phyloP scores from a whole-genome alignment of 2,797 vertebrate genomes.

The Poecilia gillii region DNA sequence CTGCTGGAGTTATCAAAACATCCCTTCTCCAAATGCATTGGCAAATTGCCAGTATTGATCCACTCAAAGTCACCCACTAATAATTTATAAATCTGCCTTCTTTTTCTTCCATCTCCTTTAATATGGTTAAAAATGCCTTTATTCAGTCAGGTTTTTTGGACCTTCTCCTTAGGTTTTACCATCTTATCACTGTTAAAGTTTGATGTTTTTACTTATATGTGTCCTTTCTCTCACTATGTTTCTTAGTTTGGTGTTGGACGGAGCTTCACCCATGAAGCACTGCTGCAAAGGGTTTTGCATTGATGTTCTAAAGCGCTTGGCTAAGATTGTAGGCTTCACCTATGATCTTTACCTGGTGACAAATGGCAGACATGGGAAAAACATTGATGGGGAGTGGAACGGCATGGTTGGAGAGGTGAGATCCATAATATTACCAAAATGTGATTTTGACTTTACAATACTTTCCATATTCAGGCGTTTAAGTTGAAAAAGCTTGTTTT shows the following conservation, averaged over 20 bases:
- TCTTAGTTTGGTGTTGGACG: conserved; percentile 75
- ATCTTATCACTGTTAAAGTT: too few relatives aligned
- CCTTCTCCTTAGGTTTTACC: not conserved
- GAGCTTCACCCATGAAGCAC: conserved; percentile 84
- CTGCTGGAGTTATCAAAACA: conserved; percentile 18
- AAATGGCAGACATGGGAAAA: conserved; percentile 94
- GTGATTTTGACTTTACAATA: not conserved
- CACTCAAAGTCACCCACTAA: conserved; percentile 1
- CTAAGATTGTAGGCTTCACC: conserved; percentile 92
- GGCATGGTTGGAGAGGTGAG: conserved; percentile 96
- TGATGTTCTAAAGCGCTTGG: conserved; percentile 92
- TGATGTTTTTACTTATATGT: not conserved
- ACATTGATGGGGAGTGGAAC: conserved; percentile 94
- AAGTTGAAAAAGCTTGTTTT: not conserved
- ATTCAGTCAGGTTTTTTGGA: not conserved
- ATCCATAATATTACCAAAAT: not conserved
- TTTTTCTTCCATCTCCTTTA: not conserved
- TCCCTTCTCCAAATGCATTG: conserved; percentile 19
- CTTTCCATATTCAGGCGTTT: not conserved
- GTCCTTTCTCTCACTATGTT: conserved; percentile 7
- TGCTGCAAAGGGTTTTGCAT: conserved; percentile 98
- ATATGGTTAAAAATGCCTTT: not conserved
- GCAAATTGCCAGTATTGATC: conserved; percentile 31
- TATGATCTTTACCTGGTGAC: conserved; percentile 97
- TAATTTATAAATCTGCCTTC: conserved; percentile 16